Evolutionary conservation across 2,113 vertebrate genomes (phyloP), one percentile per base, ranked within the genome.

Genomic region (Smithornis capensis): DNA sequence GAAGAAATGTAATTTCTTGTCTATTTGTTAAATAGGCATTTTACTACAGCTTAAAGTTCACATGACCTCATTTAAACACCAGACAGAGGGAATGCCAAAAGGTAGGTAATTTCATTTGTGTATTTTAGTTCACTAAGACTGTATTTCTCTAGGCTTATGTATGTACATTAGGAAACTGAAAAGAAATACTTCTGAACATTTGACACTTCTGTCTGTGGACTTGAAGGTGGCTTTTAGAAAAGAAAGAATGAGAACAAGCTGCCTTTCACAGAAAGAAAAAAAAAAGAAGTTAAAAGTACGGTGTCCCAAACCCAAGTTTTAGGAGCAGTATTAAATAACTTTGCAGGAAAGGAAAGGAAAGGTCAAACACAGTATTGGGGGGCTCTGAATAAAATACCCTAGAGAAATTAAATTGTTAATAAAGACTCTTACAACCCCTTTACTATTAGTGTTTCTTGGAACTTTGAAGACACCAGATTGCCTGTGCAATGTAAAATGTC

Each of bases 401-500:
- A 67, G 60, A 78, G 63, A 95, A 91, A 96, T 92, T 31, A 91
- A 64, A 55, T 81, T 90, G 33, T 89, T 95, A 85, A 86, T 78
- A 86, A 81, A 78, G 56, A 33, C 33, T 83, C 52, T 37, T 71
- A 50, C 24, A 85, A 8, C 12, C 24, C 9, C 28, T 88, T 75
- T 92, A 31, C 1, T 0, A 67, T 71, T 75, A 86, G 45, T 45
- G 23, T 64, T 94, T 53, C 68, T 59, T 78, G 64, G 79, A 77
- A 73, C 55, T 69, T 88, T 0, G 6, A 90, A 55, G 42, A 85
- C 37, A 74, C 10, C 47, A 56, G 64, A 75, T 86, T 94, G 68
- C 40, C 60, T 81, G 31, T 64, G 56, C 38, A 42, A 37, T 86
- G 38, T 70, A 83, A 92, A 91, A 90, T 90, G 80, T 89, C 90